Percentiles rank a stretch among this genome's conserved stretches.
Evolutionary conservation across 2,888 invertebrate genomes (phyloP).

Genomic region (Pterostichus niger): DNA sequence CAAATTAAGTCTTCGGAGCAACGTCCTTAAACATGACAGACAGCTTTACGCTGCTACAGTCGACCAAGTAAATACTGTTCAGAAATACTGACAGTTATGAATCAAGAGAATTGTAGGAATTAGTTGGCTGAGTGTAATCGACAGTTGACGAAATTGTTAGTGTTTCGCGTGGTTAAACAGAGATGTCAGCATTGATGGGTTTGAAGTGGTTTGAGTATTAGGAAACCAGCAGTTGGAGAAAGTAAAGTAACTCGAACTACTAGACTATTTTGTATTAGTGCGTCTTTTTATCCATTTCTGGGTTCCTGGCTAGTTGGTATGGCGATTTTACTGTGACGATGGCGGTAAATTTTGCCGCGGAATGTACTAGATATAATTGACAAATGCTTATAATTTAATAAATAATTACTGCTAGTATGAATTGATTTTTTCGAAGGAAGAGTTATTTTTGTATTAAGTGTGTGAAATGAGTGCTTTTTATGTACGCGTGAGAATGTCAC

Average conservation of each 20-base stretch:
- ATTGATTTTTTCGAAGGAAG: too few species aligned
- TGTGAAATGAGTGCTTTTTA: too few species aligned
- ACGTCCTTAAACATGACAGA: constrained; percentile 21
- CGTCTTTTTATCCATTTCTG: too few species aligned
- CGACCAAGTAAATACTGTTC: not conserved
- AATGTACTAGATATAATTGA: too few species aligned
- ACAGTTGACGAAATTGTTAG: constrained; percentile 1
- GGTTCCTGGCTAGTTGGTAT: too few species aligned
- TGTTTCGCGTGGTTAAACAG: not conserved
- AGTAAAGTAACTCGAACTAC: not conserved
- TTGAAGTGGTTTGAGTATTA: not conserved
- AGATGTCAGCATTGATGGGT: not conserved
- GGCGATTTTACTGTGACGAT: too few species aligned
- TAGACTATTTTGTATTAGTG: too few species aligned
- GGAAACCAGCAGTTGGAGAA: not conserved
- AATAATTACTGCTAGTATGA: too few species aligned
- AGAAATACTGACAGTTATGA: not conserved
- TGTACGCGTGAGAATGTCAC: too few species aligned
- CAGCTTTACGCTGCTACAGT: not conserved
- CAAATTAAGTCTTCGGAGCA: constrained; percentile 38
- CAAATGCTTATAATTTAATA: too few species aligned
- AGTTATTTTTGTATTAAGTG: too few species aligned
- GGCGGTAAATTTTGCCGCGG: too few species aligned
- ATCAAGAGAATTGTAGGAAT: not conserved
- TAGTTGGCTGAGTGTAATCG: not conserved